Evolutionary conservation across 2,797 vertebrate species (phyloP).

Genomic region (Schizopygopsis pylzovi): DNA sequence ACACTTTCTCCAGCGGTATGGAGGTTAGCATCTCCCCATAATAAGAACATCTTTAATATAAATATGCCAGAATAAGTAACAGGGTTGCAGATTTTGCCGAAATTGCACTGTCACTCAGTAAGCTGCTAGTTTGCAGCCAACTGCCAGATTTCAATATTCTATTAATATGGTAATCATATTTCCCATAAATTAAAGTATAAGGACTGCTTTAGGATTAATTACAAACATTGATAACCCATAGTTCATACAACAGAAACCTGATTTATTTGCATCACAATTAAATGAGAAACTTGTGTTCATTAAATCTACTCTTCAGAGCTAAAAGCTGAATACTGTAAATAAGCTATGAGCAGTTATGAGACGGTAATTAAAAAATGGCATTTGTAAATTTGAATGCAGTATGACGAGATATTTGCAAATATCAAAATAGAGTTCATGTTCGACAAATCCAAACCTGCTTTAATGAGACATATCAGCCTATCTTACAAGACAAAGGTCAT

Average conservation of each 20-base stretch:
- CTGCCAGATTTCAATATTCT: neutral
- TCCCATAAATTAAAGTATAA: constrained; percentile 43
- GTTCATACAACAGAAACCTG: neutral
- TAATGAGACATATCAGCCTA: neutral
- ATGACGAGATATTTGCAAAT: neutral
- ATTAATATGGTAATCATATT: constrained; percentile 44
- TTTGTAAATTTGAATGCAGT: neutral
- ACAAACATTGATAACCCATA: neutral
- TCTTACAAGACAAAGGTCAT: neutral
- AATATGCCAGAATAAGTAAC: neutral
- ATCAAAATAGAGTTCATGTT: neutral
- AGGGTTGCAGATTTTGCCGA: neutral
- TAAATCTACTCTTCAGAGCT: neutral
- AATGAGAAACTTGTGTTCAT: neutral
- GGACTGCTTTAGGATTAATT: neutral
- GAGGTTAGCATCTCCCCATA: neutral
- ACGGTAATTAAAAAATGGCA: neutral
- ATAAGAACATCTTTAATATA: neutral
- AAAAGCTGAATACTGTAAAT: neutral
- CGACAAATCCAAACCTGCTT: neutral
- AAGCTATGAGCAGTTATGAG: neutral
- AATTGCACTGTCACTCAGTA: neutral
- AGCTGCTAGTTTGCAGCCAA: neutral
- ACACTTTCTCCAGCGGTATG: neutral
- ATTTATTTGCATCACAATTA: neutral